Percentiles rank a stretch among this genome's conserved stretches.
Evolutionary conservation across 2,113 vertebrate genomes (phyloP).

Genomic region (Oxygymnocypris stewartii): DNA sequence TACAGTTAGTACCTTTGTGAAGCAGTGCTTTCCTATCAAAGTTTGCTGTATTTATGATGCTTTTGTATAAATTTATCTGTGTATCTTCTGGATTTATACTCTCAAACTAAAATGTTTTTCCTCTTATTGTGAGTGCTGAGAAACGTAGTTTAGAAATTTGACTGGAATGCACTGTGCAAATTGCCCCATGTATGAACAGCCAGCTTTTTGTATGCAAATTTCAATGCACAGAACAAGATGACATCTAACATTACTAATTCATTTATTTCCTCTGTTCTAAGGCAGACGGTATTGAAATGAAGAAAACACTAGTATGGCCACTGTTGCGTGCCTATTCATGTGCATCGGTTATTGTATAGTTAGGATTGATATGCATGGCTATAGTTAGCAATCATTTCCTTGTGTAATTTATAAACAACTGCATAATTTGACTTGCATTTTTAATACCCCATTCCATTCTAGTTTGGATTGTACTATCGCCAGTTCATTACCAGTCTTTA

Average conservation of each 20-base stretch:
- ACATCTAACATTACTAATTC: conserved; percentile 8
- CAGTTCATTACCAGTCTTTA: neutral
- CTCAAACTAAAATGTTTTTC: conserved; percentile 39
- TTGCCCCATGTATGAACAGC: conserved; percentile 30
- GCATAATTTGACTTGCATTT: conserved; percentile 1
- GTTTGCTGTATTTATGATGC: conserved; percentile 54
- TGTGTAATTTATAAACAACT: conserved; percentile 8
- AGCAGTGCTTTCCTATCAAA: conserved; percentile 53
- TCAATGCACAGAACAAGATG: conserved; percentile 17
- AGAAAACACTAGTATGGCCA: conserved; percentile 11
- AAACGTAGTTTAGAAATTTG: conserved; percentile 30
- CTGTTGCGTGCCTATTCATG: neutral
- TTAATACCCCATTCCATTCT: neutral
- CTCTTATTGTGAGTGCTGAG: conserved; percentile 41
- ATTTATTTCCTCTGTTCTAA: conserved; percentile 27
- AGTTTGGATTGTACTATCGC: neutral
- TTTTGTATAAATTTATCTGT: conserved; percentile 37
- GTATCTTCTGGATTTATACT: conserved; percentile 59
- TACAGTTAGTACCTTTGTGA: conserved; percentile 44
- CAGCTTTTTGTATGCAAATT: conserved; percentile 41
- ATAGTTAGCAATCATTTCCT: conserved; percentile 28
- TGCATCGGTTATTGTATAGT: conserved; percentile 35
- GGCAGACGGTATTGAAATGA: conserved; percentile 10
- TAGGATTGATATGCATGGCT: conserved; percentile 50
- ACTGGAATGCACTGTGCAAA: conserved; percentile 58